Evolutionary conservation across 2,888 invertebrate genomes (phyloP).

Genomic region (Pristionchus mayeri): DNA sequence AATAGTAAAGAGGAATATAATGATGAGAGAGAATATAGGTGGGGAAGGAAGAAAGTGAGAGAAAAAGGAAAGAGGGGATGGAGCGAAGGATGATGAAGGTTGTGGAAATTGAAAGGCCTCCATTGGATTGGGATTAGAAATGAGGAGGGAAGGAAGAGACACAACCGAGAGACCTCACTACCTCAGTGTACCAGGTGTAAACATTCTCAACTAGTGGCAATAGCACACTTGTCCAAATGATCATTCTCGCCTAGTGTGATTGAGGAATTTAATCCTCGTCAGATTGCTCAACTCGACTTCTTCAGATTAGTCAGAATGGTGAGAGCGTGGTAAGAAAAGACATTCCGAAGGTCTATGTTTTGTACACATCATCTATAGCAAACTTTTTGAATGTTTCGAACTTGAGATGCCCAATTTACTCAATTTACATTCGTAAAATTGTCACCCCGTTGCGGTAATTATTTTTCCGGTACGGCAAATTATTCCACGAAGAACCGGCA

Average conservation of each 20-base stretch:
- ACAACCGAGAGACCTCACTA: background rate
- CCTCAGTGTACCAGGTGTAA: constrained; percentile 33
- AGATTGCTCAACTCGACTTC: constrained; percentile 4
- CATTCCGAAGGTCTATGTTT: constrained; percentile 26
- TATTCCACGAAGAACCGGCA: no score
- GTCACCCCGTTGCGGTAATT: no score
- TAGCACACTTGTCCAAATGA: constrained; percentile 21
- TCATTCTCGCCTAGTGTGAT: background rate
- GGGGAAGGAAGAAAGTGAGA: background rate
- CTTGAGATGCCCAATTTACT: no score
- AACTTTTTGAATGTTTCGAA: no score
- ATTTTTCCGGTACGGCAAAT: no score
- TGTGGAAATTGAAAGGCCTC: constrained; percentile 47
- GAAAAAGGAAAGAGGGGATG: background rate
- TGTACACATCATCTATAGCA: no score
- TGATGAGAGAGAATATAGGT: constrained; percentile 21
- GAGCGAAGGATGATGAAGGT: constrained; percentile 39
- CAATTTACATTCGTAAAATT: no score
- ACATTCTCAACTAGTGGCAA: constrained; percentile 36
- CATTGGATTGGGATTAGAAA: constrained; percentile 42
- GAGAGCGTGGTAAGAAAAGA: background rate
- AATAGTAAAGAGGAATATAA: constrained; percentile 18
- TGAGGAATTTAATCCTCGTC: background rate
- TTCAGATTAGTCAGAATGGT: constrained; percentile 7
- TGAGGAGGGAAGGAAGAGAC: background rate